Conservation (phyloP, 2,888 invertebrate species). For the Chelonus formosanus region DNA sequence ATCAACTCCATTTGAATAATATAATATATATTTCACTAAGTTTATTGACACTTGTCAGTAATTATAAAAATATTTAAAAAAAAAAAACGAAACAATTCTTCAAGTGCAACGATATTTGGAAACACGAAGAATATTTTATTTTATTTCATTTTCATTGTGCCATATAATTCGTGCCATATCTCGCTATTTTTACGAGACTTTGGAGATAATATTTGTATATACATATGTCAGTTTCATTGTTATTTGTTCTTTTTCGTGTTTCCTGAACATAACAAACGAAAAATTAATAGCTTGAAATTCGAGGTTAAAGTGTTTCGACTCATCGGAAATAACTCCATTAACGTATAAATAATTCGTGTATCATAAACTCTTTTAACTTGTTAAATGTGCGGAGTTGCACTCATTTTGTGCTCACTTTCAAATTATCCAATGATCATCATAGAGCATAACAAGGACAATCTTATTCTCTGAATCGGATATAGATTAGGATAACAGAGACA, state of each 20-base stretch:
- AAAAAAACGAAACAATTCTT: no score
- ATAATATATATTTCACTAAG: no score
- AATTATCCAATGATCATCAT: constrained; percentile 19
- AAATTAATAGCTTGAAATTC: background rate
- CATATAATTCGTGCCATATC: constrained; percentile 18
- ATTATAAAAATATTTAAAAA: no score
- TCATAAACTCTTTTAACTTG: constrained; percentile 52
- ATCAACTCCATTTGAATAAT: no score
- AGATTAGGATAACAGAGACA: constrained; percentile 12
- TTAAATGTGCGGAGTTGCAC: constrained; percentile 1
- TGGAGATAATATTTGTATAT: no score
- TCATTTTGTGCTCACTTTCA: background rate
- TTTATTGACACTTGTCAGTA: no score
- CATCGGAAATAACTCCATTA: constrained; percentile 8
- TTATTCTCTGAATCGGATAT: constrained; percentile 16
- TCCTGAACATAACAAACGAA: constrained; percentile 2
- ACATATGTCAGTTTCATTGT: background rate
- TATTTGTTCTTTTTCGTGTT: constrained; percentile 8
- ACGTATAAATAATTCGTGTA: constrained; percentile 51
- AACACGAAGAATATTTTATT: constrained; percentile 1
- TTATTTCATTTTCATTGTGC: background rate
- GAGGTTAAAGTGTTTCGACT: background rate
- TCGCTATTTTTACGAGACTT: background rate
- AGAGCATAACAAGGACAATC: constrained; percentile 2
- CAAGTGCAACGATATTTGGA: background rate